Evolutionary conservation across 1,140 invertebrate genomes (phyloP), one percentile per base, ranked within the genome.

Genomic region (Drosophila nigromelanica): DNA sequence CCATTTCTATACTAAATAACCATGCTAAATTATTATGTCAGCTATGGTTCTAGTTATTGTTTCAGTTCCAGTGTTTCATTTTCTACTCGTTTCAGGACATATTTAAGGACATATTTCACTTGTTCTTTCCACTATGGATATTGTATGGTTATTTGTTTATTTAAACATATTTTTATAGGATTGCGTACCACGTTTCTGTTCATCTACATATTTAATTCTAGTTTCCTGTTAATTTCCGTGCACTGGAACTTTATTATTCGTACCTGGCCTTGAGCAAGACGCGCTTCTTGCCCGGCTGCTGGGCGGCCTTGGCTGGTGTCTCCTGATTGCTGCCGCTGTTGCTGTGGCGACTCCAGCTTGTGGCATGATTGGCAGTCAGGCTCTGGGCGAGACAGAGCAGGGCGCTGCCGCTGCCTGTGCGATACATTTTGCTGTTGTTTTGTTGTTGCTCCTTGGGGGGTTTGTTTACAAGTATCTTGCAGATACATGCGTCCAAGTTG

Each of bases 261-360:
- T 64, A 71, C 60, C 68, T 71, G 50, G 68, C 52, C 61, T 71
- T 71, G 15, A 70, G 60, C 37, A 70, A 18, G 11, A 70, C 37
- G 10, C 60, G 51, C 14, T 50, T 47, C 14, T 64, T 64, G 24
- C n/a, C 35, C 30, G 10, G 30, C 12, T 45, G 21, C 11, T 45
- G 42, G 4, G 8, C 14, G 21, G 12, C 15, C 10, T 21, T 54
- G 10, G 8, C 14, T 15, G 10, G 5, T 12, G n/a, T 11, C 14
- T 4, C 56, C 24, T 6, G 56, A 27, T 5, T 12, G 48, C 14
- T 50, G 43, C 21, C 10, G 30, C 21, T 39, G 39, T 2, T 30
- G 24, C 30, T 39, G 15, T 51, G 37, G 8, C 47, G 54, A 40
- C 27, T 68, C 45, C 55, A 68, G 56, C 40, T 42, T 48, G 10